Percentiles rank a stretch among this genome's conserved stretches.
phyloP scores from a whole-genome alignment of 2,113 vertebrate genomes.

The Phylloscopus trochiloides region DNA sequence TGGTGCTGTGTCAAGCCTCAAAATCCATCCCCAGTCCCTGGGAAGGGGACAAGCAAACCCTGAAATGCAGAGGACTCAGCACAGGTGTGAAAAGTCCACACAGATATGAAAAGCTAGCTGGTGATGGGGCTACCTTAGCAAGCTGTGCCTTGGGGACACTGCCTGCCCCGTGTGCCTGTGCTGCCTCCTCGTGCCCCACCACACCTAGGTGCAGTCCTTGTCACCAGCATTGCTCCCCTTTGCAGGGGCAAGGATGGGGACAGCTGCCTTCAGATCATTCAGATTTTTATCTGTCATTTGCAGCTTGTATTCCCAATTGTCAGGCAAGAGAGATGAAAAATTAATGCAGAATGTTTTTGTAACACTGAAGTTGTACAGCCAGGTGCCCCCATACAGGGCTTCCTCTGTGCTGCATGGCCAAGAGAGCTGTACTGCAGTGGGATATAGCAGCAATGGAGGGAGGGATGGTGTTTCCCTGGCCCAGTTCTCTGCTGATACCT shows the following conservation, averaged over 20 bases:
- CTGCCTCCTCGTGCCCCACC: not conserved
- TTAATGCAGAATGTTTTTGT: not conserved
- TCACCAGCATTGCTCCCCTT: not conserved
- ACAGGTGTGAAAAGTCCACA: not conserved
- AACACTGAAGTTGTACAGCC: not conserved
- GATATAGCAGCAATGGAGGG: not conserved
- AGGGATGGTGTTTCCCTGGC: not conserved
- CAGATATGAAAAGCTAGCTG: not conserved
- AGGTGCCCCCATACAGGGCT: rapidly evolving
- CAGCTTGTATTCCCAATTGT: not conserved
- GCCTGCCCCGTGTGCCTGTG: not conserved
- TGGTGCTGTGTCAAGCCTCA: not conserved
- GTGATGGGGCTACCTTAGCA: not conserved
- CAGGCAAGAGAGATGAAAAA: not conserved
- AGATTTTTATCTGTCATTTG: not conserved
- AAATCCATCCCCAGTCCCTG: rapidly evolving
- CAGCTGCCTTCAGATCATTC: not conserved
- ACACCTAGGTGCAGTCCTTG: not conserved
- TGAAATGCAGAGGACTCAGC: not conserved
- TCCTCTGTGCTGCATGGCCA: not conserved
- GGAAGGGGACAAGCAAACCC: not conserved
- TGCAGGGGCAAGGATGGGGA: not conserved
- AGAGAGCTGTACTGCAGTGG: not conserved
- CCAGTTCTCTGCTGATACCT: not conserved
- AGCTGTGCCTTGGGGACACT: not conserved